Conservation (phyloP, 2,888 invertebrate genomes). For the Drosophila subquinaria region DNA sequence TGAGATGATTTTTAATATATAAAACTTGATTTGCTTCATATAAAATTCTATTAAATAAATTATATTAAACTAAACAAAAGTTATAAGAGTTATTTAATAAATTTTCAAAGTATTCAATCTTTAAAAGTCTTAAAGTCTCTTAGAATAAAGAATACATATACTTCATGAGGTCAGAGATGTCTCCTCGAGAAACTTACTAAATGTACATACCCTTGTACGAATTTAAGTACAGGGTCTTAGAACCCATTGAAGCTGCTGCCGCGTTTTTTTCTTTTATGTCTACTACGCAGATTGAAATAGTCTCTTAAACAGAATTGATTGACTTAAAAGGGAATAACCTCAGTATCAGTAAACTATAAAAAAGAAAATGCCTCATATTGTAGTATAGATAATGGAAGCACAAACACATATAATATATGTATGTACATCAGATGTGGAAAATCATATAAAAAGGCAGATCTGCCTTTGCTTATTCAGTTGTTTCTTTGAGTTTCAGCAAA, state of each 20-base stretch:
- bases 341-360: neutral
- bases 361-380: neutral
- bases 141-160: too few species aligned
- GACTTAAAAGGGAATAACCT: neutral
- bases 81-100: too few species aligned
- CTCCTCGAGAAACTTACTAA: too few species aligned
- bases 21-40: neutral
- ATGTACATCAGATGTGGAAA: neutral
- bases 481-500: too few species aligned
- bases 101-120: too few species aligned
- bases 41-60: neutral
- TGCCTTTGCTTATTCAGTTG: neutral
- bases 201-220: too few species aligned
- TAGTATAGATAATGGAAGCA: neutral
- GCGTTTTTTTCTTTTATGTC: neutral
- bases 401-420: neutral
- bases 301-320: neutral
- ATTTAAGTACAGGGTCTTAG: neutral
- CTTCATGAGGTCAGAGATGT: too few species aligned
- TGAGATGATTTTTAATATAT: neutral
- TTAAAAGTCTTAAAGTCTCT: neutral
- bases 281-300: neutral
- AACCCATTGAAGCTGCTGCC: too few species aligned
- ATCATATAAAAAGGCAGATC: neutral
- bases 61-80: neutral